These are phyloP conservation scores for Hepsetus odoe DNA, from an alignment of 2,113 vertebrate species.

Conservation along the genomic window DNA sequence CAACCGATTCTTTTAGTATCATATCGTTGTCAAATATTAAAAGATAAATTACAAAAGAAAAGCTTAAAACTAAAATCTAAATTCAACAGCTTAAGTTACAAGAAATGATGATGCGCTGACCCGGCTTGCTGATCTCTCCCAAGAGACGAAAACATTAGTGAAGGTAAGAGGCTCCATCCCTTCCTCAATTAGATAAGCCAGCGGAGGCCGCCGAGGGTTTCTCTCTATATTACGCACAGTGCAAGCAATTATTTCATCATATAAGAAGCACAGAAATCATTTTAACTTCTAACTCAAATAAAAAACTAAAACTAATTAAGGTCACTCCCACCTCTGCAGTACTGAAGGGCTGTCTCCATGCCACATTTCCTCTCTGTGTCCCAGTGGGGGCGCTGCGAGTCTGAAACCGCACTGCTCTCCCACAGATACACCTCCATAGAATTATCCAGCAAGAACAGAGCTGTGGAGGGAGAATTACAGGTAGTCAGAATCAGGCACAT, in stretches of 20 bases:
- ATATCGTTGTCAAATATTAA: too few relatives aligned
- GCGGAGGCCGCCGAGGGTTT: constrained; percentile 72
- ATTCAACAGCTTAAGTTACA: background rate
- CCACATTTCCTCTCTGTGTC: constrained; percentile 70
- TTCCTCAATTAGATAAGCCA: constrained; percentile 75
- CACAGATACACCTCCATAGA: constrained; percentile 80
- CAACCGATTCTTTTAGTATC: too few relatives aligned
- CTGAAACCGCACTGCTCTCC: constrained; percentile 63
- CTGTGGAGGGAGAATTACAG: constrained; percentile 31
- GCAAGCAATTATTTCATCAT: background rate
- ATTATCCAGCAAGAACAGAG: constrained; percentile 79
- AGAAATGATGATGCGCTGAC: constrained; percentile 51
- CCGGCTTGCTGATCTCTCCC: constrained; percentile 69
- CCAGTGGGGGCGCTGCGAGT: constrained; percentile 66
- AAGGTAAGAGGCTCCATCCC: constrained; percentile 79
- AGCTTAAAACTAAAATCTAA: background rate
- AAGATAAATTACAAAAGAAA: too few relatives aligned
- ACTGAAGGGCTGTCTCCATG: constrained; percentile 77
- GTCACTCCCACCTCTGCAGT: constrained; percentile 74
- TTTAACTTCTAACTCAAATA: background rate
- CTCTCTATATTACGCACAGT: constrained; percentile 63
- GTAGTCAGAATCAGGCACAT: background rate
- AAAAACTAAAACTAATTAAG: background rate
- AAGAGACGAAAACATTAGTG: constrained; percentile 80
- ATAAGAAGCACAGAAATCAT: constrained; percentile 2